Evolutionary conservation across 2,888 invertebrate genomes (phyloP).

Genomic region (Mythimna lalbum): DNA sequence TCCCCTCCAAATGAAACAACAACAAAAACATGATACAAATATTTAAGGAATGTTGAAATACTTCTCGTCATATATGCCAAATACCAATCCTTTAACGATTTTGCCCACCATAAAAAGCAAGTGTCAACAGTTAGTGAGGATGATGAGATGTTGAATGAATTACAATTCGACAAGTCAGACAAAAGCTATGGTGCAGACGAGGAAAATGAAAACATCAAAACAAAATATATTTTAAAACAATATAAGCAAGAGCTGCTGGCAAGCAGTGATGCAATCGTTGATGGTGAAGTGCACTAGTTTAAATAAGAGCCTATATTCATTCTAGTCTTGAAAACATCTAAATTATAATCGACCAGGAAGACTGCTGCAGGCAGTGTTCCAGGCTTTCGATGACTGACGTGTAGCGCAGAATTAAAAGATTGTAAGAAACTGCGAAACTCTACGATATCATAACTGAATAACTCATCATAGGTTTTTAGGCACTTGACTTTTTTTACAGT

Average conservation of each 20-base stretch:
- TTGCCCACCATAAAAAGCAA: no score
- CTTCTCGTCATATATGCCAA: conserved; percentile 13
- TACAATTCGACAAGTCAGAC: not conserved
- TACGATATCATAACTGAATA: not conserved
- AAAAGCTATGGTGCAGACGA: not conserved
- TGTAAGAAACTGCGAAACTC: not conserved
- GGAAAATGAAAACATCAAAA: not conserved
- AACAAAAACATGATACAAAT: not conserved
- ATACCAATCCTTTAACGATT: conserved; percentile 17
- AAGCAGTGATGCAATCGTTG: no score
- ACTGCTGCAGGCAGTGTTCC: no score
- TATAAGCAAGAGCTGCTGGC: no score
- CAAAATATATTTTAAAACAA: no score
- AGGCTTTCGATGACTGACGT: no score
- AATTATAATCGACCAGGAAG: no score
- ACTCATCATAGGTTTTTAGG: no score
- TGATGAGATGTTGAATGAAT: conserved; percentile 10
- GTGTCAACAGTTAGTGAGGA: not conserved
- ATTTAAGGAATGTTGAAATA: conserved; percentile 26
- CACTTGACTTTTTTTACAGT: no score
- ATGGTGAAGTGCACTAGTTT: no score
- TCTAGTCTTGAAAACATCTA: no score
- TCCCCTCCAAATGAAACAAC: not conserved
- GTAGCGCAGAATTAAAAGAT: not conserved
- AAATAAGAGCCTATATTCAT: no score